phyloP scores from a whole-genome alignment of 2,888 invertebrate species.

The Macrosiphum euphorbiae region DNA sequence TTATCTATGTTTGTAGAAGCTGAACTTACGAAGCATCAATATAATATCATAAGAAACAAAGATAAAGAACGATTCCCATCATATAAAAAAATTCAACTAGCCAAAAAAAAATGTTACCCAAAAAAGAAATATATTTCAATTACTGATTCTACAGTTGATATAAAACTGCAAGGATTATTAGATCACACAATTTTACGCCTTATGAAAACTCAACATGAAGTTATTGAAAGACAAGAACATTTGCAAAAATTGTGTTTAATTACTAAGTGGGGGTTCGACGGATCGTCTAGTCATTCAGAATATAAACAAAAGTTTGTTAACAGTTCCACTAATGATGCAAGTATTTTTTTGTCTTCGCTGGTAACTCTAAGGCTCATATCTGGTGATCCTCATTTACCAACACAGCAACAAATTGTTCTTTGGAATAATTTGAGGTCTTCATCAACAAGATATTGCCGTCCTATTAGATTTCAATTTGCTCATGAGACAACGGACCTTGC shows the following conservation, averaged over 20 bases:
- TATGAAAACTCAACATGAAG: not conserved
- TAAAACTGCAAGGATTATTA: constrained; percentile 21
- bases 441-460: constrained; percentile 14
- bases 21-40: not conserved
- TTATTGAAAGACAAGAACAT: not conserved
- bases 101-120: constrained; percentile 2
- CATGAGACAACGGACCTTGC: not conserved
- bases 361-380: not conserved
- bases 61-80: not conserved
- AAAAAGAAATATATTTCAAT: constrained; percentile 1
- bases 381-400: constrained; percentile 17
- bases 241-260: not conserved
- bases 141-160: not conserved
- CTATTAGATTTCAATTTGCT: constrained; percentile 14
- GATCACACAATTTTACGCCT: constrained; percentile 22
- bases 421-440: not conserved
- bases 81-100: constrained; percentile 11
- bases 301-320: constrained; percentile 29
- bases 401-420: not conserved
- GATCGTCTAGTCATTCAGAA: not conserved
- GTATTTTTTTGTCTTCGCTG: constrained; percentile 7
- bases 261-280: not conserved
- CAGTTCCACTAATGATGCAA: not conserved
- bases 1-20: not conserved
- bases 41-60: constrained; percentile 2